Evolutionary conservation across 2,797 vertebrate species (phyloP).

Genomic region (Oophaga sylvatica): DNA sequence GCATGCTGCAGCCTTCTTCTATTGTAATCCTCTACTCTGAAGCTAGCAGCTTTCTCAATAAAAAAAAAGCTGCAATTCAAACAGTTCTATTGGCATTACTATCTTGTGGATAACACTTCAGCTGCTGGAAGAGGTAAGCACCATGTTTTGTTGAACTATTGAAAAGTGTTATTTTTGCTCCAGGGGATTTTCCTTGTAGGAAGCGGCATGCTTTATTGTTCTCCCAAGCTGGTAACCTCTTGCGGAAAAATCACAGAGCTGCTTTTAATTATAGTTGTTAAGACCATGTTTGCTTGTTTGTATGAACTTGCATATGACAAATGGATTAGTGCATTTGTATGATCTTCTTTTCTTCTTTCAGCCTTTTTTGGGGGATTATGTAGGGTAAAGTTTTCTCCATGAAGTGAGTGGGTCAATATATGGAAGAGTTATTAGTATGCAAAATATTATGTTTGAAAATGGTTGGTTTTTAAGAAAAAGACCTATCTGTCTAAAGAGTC

Average conservation of each 20-base stretch:
- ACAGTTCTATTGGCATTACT: neutral
- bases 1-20: neutral
- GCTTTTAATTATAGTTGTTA: conserved; percentile 41
- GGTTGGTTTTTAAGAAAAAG: neutral
- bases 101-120: neutral
- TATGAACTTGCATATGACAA: conserved; percentile 30
- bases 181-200: conserved; percentile 9
- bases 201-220: conserved; percentile 41
- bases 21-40: neutral
- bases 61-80: neutral
- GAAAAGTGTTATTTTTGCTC: conserved; percentile 25
- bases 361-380: neutral
- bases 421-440: neutral
- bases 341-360: neutral
- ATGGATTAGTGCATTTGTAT: conserved; percentile 1
- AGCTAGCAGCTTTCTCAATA: neutral
- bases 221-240: conserved; percentile 43
- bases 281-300: conserved; percentile 47
- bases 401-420: neutral
- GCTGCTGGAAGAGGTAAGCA: conserved; percentile 15
- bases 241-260: conserved; percentile 46
- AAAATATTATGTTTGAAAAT: neutral
- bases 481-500: neutral
- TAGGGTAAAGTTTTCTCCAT: neutral
- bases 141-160: neutral